A percentile compares a stretch with the other conserved stretches of the same genome.
These are phyloP conservation scores for Drosophila kikkawai DNA, from an alignment of 1,140 invertebrate species.

Conservation along the genomic window DNA sequence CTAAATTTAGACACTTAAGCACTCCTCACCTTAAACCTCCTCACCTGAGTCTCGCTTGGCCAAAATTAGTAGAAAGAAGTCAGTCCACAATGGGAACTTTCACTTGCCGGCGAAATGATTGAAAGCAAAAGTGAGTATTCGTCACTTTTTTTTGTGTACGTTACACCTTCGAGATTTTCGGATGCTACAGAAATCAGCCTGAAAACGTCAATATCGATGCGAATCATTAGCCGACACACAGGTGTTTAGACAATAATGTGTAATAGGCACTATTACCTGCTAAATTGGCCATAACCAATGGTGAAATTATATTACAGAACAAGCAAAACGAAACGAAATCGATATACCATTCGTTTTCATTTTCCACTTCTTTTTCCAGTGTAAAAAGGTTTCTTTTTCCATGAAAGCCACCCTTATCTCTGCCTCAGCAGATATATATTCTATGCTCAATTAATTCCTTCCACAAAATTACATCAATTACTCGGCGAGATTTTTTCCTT, in stretches of 20 bases:
- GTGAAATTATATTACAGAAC: constrained; percentile 29
- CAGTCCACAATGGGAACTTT: constrained; percentile 58
- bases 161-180: constrained; percentile 7
- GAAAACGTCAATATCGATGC: constrained; percentile 38
- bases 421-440: neutral
- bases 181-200: constrained; percentile 24
- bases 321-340: constrained; percentile 24
- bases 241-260: constrained; percentile 29
- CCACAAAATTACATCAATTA: constrained; percentile 72
- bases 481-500: constrained; percentile 18
- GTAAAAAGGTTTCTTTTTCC: constrained; percentile 2
- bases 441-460: constrained; percentile 70
- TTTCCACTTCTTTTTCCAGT: neutral
- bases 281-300: constrained; percentile 51
- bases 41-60: constrained; percentile 19
- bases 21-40: constrained; percentile 1
- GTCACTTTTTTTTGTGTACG: constrained; percentile 23
- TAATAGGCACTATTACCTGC: constrained; percentile 16
- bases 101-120: constrained; percentile 62
- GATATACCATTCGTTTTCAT: constrained; percentile 12
- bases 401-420: constrained; percentile 33
- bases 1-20: constrained; percentile 2
- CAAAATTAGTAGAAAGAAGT: constrained; percentile 64
- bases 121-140: constrained; percentile 65
- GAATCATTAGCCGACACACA: constrained; percentile 55